Evolutionary conservation across 2,888 invertebrate genomes (phyloP), one percentile per base, ranked within the genome.

Genomic region (Cosmia pyralina): DNA sequence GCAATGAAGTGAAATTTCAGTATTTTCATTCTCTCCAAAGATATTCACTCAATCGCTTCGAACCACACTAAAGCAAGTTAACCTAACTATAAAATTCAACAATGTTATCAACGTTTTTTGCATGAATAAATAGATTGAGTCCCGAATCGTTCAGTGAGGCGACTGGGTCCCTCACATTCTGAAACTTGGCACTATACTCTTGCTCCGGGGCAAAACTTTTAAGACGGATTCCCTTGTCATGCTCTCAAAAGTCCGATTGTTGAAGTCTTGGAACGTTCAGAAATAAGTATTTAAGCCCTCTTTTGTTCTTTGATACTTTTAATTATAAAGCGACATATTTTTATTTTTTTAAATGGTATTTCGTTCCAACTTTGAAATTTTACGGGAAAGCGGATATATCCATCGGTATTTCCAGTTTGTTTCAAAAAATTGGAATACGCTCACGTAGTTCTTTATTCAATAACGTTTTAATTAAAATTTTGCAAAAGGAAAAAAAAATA

Each of bases 121-220:
- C 81, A 50, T 81, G 84, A 84, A 65, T 82, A 71, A 80, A 77
- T 70, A 79, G 63, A 78, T 75, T 66, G 69, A 68, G 60, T 59
- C 65, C 60, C 63, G 44, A 74, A 72, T 48, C 59, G 81, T 48
- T 69, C 71, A 72, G 69, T 71, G 79, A 79, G 50, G 52, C 65
- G 53, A 28, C 28, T 11, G 11, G 11, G 66, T 57, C 68, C 71
- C 77, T 81, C 62, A 69, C 64, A 84, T 69, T 80, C 65, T 41
- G 19, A 65, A 80, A 85, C 73, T 81, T 81, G 52, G 17, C 58
- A 59, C 67, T 69, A 66, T 19, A 38, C 38, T 38, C 41, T 66
- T 57, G 50, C 82, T 22, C 13, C 46, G 38, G 28, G 63, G 71
- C 55, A n/a, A 74, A 82, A 81, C 41, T 82, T 84, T 82, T 58